Conservation (phyloP, 2,797 vertebrate species). For the Micromesistius poutassou region DNA sequence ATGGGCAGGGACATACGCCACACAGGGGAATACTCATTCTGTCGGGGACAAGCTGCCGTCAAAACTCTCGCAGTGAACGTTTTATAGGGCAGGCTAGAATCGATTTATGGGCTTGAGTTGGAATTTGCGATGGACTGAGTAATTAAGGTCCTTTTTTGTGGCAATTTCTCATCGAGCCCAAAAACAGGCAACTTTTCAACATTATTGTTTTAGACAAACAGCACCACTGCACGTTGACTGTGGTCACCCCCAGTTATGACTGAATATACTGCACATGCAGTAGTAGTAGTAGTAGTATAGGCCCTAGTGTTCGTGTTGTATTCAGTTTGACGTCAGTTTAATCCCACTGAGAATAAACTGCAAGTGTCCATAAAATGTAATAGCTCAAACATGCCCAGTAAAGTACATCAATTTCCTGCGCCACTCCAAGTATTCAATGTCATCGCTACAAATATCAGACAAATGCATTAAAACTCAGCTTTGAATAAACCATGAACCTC, state of each 20-base stretch:
- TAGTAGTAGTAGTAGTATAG: neutral
- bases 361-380: neutral
- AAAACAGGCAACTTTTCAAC: neutral
- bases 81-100: neutral
- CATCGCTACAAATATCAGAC: neutral
- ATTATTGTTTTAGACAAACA: neutral
- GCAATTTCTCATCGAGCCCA: neutral
- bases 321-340: neutral
- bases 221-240: neutral
- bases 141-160: neutral
- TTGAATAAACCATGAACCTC: constrained; percentile 1
- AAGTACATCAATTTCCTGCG: neutral
- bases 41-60: neutral
- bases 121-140: neutral
- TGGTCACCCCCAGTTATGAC: neutral
- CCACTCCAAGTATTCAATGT: neutral
- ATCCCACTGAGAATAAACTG: neutral
- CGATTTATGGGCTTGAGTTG: neutral
- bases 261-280: neutral
- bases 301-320: neutral
- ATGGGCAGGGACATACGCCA: neutral
- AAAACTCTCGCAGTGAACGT: neutral
- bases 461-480: neutral
- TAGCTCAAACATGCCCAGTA: neutral
- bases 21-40: neutral